Percentiles rank a stretch among this genome's conserved stretches.
These are phyloP conservation scores for Pachypanchax playfairii DNA, from an alignment of 2,113 vertebrate species.

Conservation along the genomic window DNA sequence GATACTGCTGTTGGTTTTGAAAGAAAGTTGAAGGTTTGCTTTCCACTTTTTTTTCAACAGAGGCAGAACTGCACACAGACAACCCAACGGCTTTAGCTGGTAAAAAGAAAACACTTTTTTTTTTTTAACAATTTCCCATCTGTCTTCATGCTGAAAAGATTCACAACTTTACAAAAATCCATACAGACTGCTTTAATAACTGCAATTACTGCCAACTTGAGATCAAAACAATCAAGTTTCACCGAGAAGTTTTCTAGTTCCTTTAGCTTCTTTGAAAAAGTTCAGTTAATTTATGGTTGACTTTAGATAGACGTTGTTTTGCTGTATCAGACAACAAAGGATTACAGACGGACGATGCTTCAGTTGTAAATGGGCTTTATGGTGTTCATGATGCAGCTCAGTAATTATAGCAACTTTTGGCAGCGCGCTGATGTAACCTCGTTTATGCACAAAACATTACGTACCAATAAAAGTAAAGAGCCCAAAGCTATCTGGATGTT, in stretches of 20 bases:
- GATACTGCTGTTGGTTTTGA: not conserved
- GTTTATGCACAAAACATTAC: not conserved
- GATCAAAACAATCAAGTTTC: too few relatives aligned
- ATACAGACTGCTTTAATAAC: conserved; percentile 36
- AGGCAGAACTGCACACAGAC: conserved; percentile 16
- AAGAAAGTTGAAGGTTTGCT: conserved; percentile 13
- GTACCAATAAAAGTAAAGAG: not conserved
- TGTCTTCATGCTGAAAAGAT: conserved; percentile 22
- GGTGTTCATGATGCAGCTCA: too few relatives aligned
- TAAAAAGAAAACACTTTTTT: conserved; percentile 16
- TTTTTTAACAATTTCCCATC: conserved; percentile 15
- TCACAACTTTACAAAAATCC: conserved; percentile 29
- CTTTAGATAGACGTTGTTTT: conserved; percentile 17
- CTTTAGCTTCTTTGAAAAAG: conserved; percentile 14
- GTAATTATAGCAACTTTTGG: conserved; percentile 1
- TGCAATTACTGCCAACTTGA: conserved; percentile 53
- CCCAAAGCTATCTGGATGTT: not conserved
- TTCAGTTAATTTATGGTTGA: conserved; percentile 12
- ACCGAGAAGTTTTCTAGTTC: too few relatives aligned
- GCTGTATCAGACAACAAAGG: conserved; percentile 3
- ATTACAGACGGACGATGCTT: conserved; percentile 8
- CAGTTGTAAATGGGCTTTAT: too few relatives aligned
- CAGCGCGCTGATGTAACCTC: not conserved
- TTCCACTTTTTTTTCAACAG: conserved; percentile 5
- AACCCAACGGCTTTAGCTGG: conserved; percentile 25